Evolutionary conservation across 2,797 vertebrate species (phyloP), one percentile per base, ranked within the genome.

Genomic region (Adelosebastes latens): DNA sequence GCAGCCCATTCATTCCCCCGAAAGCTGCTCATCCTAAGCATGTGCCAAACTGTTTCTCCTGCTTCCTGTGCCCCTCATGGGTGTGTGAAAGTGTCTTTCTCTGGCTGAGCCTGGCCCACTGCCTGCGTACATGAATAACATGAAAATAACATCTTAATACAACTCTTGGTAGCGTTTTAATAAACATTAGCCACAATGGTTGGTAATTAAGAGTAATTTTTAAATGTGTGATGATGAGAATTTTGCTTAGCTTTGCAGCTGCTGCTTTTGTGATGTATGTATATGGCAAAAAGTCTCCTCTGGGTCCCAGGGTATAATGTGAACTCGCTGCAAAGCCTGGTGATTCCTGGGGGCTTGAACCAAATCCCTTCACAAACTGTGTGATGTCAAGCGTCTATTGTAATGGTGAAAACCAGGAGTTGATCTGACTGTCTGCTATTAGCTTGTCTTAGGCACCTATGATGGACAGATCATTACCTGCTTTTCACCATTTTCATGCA

Each of bases 31-130:
- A 55, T 82, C 55, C 49, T 31, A 61, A 75, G 39, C 74, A 53
- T 72, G 72, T 61, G 76, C 53, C 63, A 66, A 58, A 53, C 34
- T 55, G 55, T 68, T 59, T 67, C 73, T 66, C 71, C 66, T 84
- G 77, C 79, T 75, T 88, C 66, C 87, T 92, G 68, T 79, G 58
- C 72, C 61, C 62, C 65, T 76, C 53, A 31, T 55, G 75, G 60
- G 39, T 63, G 66, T 59, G 65, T 32, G 8, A 60, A 78, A 66
- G 42, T 69, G 55, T 85, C 79, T 90, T 83, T 92, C 84, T 86
- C 82, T 93, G 88, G 83, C 91, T 91, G 89, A 93, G 91, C 88
- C 88, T 91, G 90, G 74, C 80, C 83, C 87, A 60, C 75, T 85
- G 84, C 79, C 71, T 89, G 75, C 82, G 70, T 84, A 72, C 81